These are phyloP conservation scores for Xestia sexstrigata DNA, from an alignment of 2,888 invertebrate genomes.

Conservation along the genomic window DNA sequence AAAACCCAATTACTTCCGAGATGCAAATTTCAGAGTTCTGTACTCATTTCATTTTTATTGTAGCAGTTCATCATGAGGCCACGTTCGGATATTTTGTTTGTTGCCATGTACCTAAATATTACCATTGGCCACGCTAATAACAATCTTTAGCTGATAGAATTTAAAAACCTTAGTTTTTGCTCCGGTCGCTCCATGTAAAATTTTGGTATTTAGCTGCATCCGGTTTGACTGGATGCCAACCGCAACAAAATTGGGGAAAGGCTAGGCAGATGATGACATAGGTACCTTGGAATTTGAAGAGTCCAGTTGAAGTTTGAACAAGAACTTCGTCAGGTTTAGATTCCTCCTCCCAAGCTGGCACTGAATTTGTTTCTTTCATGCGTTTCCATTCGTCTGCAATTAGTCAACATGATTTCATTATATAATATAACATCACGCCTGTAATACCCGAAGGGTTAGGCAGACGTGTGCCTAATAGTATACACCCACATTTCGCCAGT, in stretches of 20 bases:
- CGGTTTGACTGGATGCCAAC: background rate
- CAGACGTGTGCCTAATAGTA: too few relatives aligned
- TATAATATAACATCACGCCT: too few relatives aligned
- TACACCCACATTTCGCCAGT: too few relatives aligned
- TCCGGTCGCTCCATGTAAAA: background rate
- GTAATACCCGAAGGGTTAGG: too few relatives aligned
- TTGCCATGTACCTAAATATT: background rate
- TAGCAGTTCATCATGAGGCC: background rate
- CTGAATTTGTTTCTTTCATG: constrained; percentile 92
- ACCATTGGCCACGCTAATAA: background rate
- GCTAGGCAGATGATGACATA: constrained; percentile 15
- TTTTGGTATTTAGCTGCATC: background rate
- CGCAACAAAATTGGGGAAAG: background rate
- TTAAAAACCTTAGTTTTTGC: background rate
- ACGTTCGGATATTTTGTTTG: background rate
- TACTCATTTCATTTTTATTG: background rate
- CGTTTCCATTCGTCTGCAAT: constrained; percentile 95
- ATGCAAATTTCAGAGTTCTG: background rate
- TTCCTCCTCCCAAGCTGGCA: constrained; percentile 88
- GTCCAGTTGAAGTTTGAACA: constrained; percentile 95
- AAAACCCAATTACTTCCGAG: background rate
- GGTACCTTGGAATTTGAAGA: constrained; percentile 96
- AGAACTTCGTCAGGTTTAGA: constrained; percentile 92
- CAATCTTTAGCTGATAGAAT: background rate
- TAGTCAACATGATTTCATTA: background rate